Evolutionary conservation across 2,888 invertebrate genomes (phyloP).

Genomic region (Fragum fragum): DNA sequence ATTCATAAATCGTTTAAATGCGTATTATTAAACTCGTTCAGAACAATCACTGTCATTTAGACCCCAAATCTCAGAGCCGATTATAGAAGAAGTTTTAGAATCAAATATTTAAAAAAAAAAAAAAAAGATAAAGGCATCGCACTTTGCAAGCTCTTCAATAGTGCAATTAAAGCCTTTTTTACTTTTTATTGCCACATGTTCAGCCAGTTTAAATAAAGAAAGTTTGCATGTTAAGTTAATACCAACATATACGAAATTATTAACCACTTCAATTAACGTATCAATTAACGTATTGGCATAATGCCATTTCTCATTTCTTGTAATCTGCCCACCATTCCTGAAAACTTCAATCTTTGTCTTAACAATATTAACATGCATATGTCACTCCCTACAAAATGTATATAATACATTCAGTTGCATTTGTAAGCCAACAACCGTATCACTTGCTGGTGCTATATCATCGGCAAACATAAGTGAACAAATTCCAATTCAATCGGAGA

Average conservation of each 20-base stretch:
- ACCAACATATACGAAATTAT: too few relatives aligned
- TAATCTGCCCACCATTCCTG: too few relatives aligned
- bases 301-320: constrained; percentile 47
- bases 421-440: constrained; percentile 46
- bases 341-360: constrained; percentile 49
- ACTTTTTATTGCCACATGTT: constrained; percentile 19
- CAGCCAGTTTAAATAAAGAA: constrained; percentile 35
- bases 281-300: constrained; percentile 28
- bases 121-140: constrained; percentile 11
- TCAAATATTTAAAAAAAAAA: constrained; percentile 42
- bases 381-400: constrained; percentile 39
- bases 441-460: constrained; percentile 48
- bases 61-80: constrained; percentile 50
- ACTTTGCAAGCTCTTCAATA: too few relatives aligned
- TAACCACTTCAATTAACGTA: constrained; percentile 31
- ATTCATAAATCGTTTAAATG: constrained; percentile 41
- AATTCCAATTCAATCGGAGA: constrained; percentile 25
- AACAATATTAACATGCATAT: constrained; percentile 35
- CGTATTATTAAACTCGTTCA: constrained; percentile 41
- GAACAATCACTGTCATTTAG: constrained; percentile 7
- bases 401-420: too few relatives aligned
- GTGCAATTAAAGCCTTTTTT: constrained; percentile 27
- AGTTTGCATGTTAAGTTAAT: constrained; percentile 35
- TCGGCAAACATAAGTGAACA: constrained; percentile 55
- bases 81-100: too few relatives aligned